Percentiles rank a stretch among this genome's conserved stretches.
phyloP scores from a whole-genome alignment of 2,888 invertebrate species.

The Zootermopsis nevadensis region DNA sequence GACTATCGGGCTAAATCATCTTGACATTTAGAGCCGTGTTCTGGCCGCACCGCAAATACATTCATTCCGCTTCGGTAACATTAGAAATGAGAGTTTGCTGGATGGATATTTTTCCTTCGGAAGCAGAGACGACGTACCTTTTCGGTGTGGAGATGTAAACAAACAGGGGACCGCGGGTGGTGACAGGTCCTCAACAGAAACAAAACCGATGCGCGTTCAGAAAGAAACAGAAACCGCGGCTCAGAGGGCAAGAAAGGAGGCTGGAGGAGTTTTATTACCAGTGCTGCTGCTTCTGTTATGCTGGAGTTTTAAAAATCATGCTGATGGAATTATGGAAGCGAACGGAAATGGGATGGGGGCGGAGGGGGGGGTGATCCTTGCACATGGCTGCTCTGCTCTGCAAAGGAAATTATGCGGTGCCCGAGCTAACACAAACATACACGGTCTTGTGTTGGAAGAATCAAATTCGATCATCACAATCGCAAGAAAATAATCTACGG shows the following conservation, averaged over 20 bases:
- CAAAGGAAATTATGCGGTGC: neutral
- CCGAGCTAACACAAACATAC: no score
- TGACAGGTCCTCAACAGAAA: slow-evolving; percentile 45
- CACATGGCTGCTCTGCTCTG: slow-evolving; percentile 22
- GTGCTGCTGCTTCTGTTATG: slow-evolving; percentile 17
- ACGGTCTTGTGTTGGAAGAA: no score
- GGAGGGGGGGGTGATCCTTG: neutral
- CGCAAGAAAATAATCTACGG: no score
- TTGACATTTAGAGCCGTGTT: no score
- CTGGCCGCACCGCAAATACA: no score
- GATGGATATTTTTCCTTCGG: neutral
- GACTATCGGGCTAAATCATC: no score
- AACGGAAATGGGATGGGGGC: slow-evolving; percentile 38
- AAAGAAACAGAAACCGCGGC: slow-evolving; percentile 3
- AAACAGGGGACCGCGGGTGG: slow-evolving; percentile 40
- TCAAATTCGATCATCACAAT: no score
- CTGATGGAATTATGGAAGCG: slow-evolving; percentile 48
- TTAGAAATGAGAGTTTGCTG: no score
- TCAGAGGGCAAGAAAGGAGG: neutral
- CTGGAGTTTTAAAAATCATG: slow-evolving; percentile 43
- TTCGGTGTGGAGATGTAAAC: slow-evolving; percentile 17
- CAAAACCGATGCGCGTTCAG: slow-evolving; percentile 11
- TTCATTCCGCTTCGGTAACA: no score
- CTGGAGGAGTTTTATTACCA: slow-evolving; percentile 42
- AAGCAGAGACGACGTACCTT: neutral